Conservation (phyloP, 2,797 vertebrate genomes). For the Halcyon smyrnensis region DNA sequence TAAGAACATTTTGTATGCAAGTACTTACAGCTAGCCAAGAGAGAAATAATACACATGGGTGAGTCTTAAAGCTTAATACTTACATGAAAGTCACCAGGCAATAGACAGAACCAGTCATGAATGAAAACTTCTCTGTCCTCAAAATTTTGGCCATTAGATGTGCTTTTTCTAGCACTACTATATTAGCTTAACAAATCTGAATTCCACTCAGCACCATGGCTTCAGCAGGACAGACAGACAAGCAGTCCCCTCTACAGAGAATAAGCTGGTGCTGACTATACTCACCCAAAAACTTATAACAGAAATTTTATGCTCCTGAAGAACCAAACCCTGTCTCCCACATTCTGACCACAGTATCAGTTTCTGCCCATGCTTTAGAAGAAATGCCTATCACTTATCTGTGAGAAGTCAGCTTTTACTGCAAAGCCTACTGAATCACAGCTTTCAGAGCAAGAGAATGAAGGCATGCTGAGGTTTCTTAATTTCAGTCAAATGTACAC, state of each 20-base stretch:
- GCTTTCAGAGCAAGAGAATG: background rate
- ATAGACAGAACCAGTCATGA: background rate
- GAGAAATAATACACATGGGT: background rate
- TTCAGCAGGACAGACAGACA: background rate
- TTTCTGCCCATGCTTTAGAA: background rate
- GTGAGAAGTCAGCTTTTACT: background rate
- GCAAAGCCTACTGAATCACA: background rate
- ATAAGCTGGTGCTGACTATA: background rate
- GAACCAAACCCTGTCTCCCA: background rate
- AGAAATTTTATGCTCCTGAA: background rate
- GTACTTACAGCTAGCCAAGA: background rate
- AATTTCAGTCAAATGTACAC: background rate
- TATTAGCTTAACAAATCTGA: background rate
- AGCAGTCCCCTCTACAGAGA: background rate
- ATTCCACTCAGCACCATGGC: background rate
- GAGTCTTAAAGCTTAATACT: background rate
- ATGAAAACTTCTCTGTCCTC: background rate
- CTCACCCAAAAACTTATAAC: rapidly evolving
- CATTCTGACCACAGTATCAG: background rate
- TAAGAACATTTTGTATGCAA: background rate
- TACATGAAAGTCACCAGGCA: background rate
- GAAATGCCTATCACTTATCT: background rate
- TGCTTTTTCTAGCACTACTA: background rate
- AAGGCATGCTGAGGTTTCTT: background rate
- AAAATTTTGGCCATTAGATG: background rate